Evolutionary conservation across 2,113 vertebrate species (phyloP).

Genomic region (Sinocyclocheilus grahami): DNA sequence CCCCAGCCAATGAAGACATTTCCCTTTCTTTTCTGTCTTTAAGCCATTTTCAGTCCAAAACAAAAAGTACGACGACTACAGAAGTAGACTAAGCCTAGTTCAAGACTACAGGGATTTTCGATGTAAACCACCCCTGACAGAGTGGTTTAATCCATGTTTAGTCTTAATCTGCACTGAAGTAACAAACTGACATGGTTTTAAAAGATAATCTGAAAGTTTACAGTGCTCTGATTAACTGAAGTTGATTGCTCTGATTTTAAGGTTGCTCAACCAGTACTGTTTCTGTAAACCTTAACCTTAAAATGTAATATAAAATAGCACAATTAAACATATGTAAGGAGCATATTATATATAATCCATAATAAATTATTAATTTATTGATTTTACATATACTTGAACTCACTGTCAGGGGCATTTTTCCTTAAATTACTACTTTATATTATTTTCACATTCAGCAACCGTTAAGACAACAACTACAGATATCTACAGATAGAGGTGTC

Average conservation of each 20-base stretch:
- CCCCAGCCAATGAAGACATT: background rate
- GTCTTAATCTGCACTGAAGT: conserved; percentile 1
- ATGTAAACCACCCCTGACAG: background rate
- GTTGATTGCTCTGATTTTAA: background rate
- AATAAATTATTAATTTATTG: background rate
- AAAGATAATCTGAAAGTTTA: background rate
- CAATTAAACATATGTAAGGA: background rate
- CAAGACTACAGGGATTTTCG: background rate
- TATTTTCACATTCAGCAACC: background rate
- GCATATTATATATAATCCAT: background rate
- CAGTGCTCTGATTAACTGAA: background rate
- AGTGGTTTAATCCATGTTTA: background rate
- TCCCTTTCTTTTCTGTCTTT: background rate
- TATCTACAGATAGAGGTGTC: background rate
- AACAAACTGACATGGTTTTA: background rate
- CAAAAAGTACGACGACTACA: too few relatives aligned
- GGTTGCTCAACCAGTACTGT: background rate
- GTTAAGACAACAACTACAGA: background rate
- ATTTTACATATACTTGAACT: background rate
- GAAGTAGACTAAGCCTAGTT: background rate
- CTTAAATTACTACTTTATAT: background rate
- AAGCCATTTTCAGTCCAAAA: background rate
- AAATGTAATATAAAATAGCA: background rate
- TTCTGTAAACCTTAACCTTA: background rate
- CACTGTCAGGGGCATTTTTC: background rate